phyloP scores from a whole-genome alignment of 2,797 vertebrate species.

The Monodelphis domestica region DNA sequence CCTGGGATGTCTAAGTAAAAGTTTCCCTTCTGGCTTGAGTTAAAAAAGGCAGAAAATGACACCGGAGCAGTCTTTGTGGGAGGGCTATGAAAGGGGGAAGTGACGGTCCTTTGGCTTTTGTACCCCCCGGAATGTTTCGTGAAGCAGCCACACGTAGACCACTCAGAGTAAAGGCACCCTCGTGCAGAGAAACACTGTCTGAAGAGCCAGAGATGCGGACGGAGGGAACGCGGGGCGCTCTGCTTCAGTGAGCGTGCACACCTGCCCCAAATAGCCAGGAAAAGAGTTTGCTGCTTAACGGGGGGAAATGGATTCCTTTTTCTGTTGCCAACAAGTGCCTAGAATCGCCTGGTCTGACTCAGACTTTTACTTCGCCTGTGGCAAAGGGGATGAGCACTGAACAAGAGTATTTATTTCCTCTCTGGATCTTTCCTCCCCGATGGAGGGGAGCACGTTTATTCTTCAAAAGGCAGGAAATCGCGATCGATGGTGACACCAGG shows the following conservation, averaged over 20 bases:
- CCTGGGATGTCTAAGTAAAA: too few species aligned
- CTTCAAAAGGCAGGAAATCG: neutral
- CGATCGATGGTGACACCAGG: neutral
- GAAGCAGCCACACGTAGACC: neutral
- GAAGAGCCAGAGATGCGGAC: neutral
- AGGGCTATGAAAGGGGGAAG: neutral
- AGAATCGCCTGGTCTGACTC: neutral
- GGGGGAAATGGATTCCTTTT: neutral
- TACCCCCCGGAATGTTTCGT: too few species aligned
- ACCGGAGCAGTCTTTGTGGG: neutral
- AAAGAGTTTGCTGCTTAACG: neutral
- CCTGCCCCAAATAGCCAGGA: neutral
- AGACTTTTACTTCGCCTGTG: neutral
- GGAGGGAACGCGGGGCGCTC: neutral
- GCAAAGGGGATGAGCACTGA: neutral
- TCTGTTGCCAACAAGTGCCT: neutral
- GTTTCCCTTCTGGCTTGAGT: neutral
- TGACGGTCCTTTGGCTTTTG: neutral
- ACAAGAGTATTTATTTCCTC: neutral
- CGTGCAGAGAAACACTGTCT: neutral
- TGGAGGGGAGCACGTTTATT: neutral
- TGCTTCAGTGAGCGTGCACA: neutral
- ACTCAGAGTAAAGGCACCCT: too few species aligned
- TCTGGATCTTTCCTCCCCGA: neutral
- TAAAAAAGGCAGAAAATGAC: neutral